Evolutionary conservation across 1,140 invertebrate genomes (phyloP), one percentile per base, ranked within the genome.

Genomic region (Drosophila asahinai): DNA sequence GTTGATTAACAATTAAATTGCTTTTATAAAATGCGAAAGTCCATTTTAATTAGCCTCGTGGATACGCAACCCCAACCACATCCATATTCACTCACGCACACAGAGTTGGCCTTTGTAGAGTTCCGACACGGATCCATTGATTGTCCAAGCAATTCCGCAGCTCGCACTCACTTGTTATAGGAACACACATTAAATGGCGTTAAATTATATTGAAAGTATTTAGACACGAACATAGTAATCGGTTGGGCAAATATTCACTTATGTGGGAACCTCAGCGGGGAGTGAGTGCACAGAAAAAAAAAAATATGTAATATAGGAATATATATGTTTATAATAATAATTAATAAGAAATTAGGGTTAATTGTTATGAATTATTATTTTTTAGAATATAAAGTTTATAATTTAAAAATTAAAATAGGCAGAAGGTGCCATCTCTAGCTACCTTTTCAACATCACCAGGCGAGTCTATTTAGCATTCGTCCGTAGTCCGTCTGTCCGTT

Each of bases 171-270:
- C 45, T 42, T 60, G 70, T 72, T 73, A 73, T 52, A 47, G 67
- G 38, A 72, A 73, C 22, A 22, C 52, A 55, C 52, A 72, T 73
- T 73, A 43, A 72, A 73, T 51, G 38, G 70, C 70, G 55, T 60
- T 73, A 73, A 73, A 73, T 73, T 60, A 52, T 73, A 61, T 73
- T 73, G 45, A 72, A 73, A 60, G 67, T 73, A 72, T 73, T 73
- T 73, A 47, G 54, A 73, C 70, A 25, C 51, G 33, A 70, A 70
- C 51, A 22, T 61, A 36, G 36, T 83, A 83, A 79, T 80, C 61
- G 51, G 7, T 55, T 42, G 15, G 12, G 64, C 52, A 83, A 82
- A 83, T 62, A 82, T 73, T 33, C 48, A 72, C 71, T 42, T 74
- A 48, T 68, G 17, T 57, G 48, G 47, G 12, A 22, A 68, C 27